A percentile compares a stretch with the other conserved stretches of the same genome.
phyloP scores from a whole-genome alignment of 2,797 vertebrate genomes.

The Garrulus glandarius region DNA sequence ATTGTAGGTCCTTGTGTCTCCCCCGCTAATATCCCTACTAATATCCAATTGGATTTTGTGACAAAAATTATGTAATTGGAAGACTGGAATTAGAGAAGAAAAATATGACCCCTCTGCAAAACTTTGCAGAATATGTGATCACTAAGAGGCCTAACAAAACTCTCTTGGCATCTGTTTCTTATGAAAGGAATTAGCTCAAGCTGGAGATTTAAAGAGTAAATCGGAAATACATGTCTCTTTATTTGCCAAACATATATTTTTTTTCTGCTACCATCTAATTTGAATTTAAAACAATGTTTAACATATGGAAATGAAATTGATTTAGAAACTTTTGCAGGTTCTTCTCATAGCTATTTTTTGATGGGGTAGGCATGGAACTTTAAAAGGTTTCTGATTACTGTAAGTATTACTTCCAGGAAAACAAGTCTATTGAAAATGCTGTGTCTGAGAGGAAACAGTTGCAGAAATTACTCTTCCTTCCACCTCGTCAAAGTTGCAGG shows the following conservation, averaged over 20 bases:
- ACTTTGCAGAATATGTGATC: neutral
- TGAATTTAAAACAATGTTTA: neutral
- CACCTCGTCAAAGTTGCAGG: neutral
- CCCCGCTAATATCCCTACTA: neutral
- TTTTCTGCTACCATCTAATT: neutral
- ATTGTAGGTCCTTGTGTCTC: neutral
- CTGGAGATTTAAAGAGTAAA: neutral
- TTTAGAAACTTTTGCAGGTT: neutral
- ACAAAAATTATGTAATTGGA: neutral
- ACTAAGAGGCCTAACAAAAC: neutral
- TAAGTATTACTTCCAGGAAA: neutral
- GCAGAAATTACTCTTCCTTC: neutral
- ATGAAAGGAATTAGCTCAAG: neutral
- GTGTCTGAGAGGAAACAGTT: neutral
- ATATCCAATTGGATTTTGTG: neutral
- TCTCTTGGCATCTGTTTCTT: neutral
- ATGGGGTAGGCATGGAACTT: neutral
- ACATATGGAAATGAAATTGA: neutral
- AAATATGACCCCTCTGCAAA: neutral
- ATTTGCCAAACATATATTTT: neutral
- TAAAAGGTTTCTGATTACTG: neutral
- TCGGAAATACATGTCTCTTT: neutral
- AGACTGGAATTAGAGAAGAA: neutral
- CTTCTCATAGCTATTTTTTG: neutral
- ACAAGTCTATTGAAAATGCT: neutral